Evolutionary conservation across 2,113 vertebrate genomes (phyloP), one percentile per base, ranked within the genome.

Genomic region (Saguinus midas): DNA sequence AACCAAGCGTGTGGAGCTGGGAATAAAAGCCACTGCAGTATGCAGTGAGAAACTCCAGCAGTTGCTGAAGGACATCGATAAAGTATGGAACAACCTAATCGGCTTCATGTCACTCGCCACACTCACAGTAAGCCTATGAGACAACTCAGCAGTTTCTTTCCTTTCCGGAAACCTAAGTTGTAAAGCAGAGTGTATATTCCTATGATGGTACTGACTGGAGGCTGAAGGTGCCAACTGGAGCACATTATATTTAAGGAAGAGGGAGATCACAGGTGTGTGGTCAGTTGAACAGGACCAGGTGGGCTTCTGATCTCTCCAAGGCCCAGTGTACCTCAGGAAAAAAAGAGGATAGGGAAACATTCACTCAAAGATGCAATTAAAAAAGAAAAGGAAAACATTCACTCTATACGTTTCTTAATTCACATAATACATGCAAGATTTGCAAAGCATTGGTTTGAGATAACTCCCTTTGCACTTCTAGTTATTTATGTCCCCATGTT

Each of bases 81-180:
- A 99, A 68, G 99, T 99, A 29, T 99, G 99, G 99, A 99, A 99
- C 98, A 99, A 99, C 98, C 98, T 99, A 16, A 99, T 99, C 8
- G 98, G 99, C 98, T 99, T 99, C 98, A 99, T 99, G 99, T 99
- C 99, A 0, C 98, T 99, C 35, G 99, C 99, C 96, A 99, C 99
- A 78, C 98, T 99, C 5, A 99, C 99, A 94, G 99, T 99, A 98
- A 99, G 99, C 52, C 35, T 73, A 0, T 10, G 20, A 98, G 99
- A 72, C 13, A 48, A 2, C 48, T 76, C 57, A 82, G 1, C 5
- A 32, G 14, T 48, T n/a, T 1, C 79, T 21, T 64, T 80, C 90
- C 82, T 87, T 72, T 57, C 21, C 84, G 91, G 84, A 87, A 94
- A 91, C 87, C 3, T 40, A n/a, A 14, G 55, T 0, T 70, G 82